Evolutionary conservation across 2,797 vertebrate genomes (phyloP).

Genomic region (Enteromius treurensis): DNA sequence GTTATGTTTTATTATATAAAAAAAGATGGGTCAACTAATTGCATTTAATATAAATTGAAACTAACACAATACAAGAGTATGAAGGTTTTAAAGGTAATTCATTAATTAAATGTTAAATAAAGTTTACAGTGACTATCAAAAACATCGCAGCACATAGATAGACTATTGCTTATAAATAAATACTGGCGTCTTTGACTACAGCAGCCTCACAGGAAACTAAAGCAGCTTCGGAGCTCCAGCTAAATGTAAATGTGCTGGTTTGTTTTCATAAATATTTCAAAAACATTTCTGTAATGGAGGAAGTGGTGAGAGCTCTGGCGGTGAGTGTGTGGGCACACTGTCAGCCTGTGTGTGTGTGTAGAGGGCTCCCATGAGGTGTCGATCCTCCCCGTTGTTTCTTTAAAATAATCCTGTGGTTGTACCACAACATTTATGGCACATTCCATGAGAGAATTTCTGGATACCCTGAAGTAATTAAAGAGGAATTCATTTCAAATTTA

Average conservation of each 20-base stretch:
- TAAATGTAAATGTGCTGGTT: constrained; percentile 3
- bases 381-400: constrained; percentile 54
- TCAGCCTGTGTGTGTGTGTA: constrained; percentile 31
- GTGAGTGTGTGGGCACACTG: constrained; percentile 1
- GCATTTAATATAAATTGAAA: neutral
- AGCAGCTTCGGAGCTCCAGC: neutral
- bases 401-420: constrained; percentile 53
- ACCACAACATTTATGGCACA: constrained; percentile 69
- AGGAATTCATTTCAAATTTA: constrained; percentile 68
- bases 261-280: constrained; percentile 2
- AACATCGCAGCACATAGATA: neutral
- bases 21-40: neutral
- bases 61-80: neutral
- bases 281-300: neutral
- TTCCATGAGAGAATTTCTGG: constrained; percentile 76
- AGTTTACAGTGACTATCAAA: neutral
- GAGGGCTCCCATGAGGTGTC: constrained; percentile 57
- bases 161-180: neutral
- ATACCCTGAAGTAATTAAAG: constrained; percentile 81
- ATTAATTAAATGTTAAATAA: neutral
- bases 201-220: neutral
- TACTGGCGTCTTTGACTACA: neutral
- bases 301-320: constrained; percentile 2
- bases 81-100: neutral
- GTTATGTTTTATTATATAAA: neutral